Conservation (phyloP, 1,140 invertebrate genomes). For the Eriocheir sinensis region DNA sequence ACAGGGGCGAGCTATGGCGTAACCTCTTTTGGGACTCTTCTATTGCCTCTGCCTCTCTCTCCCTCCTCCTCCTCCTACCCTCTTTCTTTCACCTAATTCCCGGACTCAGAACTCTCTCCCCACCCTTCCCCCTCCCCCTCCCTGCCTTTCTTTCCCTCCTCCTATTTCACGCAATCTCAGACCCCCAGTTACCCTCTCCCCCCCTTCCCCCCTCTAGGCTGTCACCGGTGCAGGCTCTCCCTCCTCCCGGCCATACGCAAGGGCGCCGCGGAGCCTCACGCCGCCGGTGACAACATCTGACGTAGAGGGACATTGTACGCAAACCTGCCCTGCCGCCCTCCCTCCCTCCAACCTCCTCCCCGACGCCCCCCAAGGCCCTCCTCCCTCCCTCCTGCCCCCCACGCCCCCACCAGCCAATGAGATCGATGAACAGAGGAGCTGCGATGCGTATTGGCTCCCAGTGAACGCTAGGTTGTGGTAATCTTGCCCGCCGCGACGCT, state of each 20-base stretch:
- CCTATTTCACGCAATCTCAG: not conserved
- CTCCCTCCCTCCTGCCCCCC: not conserved
- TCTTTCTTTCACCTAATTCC: no score
- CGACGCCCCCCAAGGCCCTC: no score
- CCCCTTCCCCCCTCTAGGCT: not conserved
- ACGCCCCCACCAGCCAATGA: constrained; percentile 65
- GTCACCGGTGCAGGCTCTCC: no score
- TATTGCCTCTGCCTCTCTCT: no score
- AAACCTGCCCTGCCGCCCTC: not conserved
- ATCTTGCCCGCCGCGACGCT: not conserved
- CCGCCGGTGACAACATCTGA: not conserved
- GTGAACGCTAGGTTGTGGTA: constrained; percentile 49
- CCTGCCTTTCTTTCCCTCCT: not conserved
- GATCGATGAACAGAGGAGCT: constrained; percentile 67
- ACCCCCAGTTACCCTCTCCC: not conserved
- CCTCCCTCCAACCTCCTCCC: no score
- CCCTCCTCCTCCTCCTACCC: no score
- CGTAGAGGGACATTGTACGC: not conserved
- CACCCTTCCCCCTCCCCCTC: not conserved
- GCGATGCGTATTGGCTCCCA: constrained; percentile 66
- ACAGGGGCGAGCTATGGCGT: no score
- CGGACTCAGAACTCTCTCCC: no score
- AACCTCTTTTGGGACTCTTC: no score
- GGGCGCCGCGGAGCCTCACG: not conserved
- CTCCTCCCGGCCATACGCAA: not conserved